phyloP scores from a whole-genome alignment of 2,113 vertebrate genomes.

The Heterocephalus glaber region DNA sequence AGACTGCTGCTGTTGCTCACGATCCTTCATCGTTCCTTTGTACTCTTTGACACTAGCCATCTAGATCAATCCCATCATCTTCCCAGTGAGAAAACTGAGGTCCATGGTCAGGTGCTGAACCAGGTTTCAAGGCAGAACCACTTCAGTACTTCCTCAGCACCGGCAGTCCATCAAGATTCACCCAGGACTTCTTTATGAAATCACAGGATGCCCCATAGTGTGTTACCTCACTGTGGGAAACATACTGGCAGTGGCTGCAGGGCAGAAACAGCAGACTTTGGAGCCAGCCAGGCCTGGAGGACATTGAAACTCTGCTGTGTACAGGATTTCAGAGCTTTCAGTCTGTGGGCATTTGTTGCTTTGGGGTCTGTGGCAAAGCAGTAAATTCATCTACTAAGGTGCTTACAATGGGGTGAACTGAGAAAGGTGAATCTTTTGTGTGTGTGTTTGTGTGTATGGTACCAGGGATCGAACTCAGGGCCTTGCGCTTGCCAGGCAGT shows the following conservation, averaged over 20 bases:
- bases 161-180: fast-evolving
- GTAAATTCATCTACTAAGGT: too few species aligned
- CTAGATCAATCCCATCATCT: not conserved
- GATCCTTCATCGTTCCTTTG: not conserved
- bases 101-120: not conserved
- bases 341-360: too few species aligned
- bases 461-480: too few species aligned
- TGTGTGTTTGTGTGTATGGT: too few species aligned
- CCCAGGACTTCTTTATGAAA: not conserved
- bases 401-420: too few species aligned
- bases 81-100: not conserved
- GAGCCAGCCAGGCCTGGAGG: not conserved
- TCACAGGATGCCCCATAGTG: fast-evolving
- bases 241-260: fast-evolving
- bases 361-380: too few species aligned
- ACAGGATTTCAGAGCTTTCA: too few species aligned
- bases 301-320: not conserved
- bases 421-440: not conserved
- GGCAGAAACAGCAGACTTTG: not conserved
- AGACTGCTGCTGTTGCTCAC: not conserved
- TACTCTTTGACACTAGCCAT: too few species aligned
- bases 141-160: fast-evolving
- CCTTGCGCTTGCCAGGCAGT: too few species aligned
- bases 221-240: fast-evolving
- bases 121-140: not conserved